phyloP scores from a whole-genome alignment of 2,888 invertebrate genomes.

The Ectemnius cavifrons region DNA sequence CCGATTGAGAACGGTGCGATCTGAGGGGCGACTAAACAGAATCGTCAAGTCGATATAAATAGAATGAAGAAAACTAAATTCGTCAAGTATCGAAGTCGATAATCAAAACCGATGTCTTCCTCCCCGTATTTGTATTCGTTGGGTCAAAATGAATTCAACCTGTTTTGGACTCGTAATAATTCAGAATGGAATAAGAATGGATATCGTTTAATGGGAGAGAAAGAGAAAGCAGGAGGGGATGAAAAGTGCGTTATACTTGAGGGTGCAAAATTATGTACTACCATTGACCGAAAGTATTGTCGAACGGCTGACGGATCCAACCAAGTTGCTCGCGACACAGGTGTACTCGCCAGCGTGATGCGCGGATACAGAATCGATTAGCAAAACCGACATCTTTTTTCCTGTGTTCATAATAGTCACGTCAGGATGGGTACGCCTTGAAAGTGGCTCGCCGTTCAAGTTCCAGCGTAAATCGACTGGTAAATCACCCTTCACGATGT shows the following conservation, averaged over 20 bases:
- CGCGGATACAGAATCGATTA: conserved; percentile 80
- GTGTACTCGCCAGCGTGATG: conserved; percentile 82
- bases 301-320: conserved; percentile 80
- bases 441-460: conserved; percentile 76
- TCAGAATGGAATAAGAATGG: conserved; percentile 36
- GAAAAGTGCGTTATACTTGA: conserved; percentile 36
- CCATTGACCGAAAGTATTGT: conserved; percentile 80
- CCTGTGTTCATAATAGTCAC: conserved; percentile 81
- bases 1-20: conserved; percentile 84
- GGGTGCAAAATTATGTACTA: conserved; percentile 50
- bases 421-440: conserved; percentile 75
- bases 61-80: too few relatives aligned
- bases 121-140: conserved; percentile 64
- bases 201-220: too few relatives aligned
- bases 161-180: conserved; percentile 11
- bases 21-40: conserved; percentile 83
- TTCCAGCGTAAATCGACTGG: conserved; percentile 84
- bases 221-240: background rate
- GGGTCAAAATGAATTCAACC: conserved; percentile 59
- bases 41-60: background rate
- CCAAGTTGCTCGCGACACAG: conserved; percentile 81
- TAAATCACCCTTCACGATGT: conserved; percentile 82
- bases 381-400: conserved; percentile 83
- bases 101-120: conserved; percentile 75
- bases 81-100: conserved; percentile 77